Percentiles rank a stretch among this genome's conserved stretches.
Conservation (phyloP, 2,888 invertebrate genomes). For the Dynastes hyllus region DNA sequence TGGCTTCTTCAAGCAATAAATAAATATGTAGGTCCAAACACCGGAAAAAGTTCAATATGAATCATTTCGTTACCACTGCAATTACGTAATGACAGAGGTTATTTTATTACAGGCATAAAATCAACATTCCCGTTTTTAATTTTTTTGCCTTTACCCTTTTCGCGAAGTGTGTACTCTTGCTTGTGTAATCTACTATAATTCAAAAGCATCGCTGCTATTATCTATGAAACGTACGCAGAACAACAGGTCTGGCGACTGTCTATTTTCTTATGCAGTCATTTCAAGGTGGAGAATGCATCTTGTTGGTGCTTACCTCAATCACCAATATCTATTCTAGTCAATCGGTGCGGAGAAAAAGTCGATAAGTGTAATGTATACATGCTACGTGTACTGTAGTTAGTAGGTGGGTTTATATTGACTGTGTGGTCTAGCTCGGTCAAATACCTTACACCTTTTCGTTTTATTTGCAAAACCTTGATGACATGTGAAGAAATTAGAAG, state of each 20-base stretch:
- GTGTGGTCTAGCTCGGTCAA: constrained; percentile 32
- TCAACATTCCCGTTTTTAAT: neutral
- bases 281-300: constrained; percentile 13
- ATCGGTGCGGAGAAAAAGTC: constrained; percentile 33
- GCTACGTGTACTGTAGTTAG: constrained; percentile 19
- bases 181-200: constrained; percentile 20
- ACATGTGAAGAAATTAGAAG: constrained; percentile 46
- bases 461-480: constrained; percentile 35
- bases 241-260: constrained; percentile 38
- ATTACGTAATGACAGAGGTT: neutral
- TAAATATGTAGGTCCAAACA: too few species aligned
- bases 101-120: neutral
- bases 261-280: constrained; percentile 39
- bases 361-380: constrained; percentile 24
- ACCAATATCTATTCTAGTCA: constrained; percentile 16
- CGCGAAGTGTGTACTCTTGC: neutral
- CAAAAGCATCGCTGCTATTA: constrained; percentile 12
- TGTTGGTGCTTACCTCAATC: constrained; percentile 27
- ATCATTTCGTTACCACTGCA: too few species aligned
- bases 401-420: constrained; percentile 22
- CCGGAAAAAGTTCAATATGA: too few species aligned
- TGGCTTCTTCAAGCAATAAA: too few species aligned
- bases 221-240: constrained; percentile 2
- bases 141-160: neutral
- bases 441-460: constrained; percentile 11